These are phyloP conservation scores for Campylomormyrus tamandua DNA, from an alignment of 2,113 vertebrate species.

Conservation along the genomic window DNA sequence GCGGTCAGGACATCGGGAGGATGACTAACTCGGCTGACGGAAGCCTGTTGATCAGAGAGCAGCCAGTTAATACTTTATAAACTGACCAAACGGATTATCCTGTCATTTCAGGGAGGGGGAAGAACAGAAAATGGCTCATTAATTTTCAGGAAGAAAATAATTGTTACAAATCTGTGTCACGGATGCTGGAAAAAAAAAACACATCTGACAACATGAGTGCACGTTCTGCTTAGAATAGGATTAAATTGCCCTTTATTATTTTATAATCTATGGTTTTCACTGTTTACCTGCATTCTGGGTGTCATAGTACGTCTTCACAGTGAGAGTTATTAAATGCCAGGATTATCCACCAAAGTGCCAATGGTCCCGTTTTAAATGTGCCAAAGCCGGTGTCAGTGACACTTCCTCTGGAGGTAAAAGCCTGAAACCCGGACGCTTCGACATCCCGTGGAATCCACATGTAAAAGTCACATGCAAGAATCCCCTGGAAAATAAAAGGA, in stretches of 20 bases:
- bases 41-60: background rate
- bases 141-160: background rate
- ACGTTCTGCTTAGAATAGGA: background rate
- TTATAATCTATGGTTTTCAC: background rate
- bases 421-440: background rate
- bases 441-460: slow-evolving; percentile 3
- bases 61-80: background rate
- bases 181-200: background rate
- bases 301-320: background rate
- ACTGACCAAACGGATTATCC: background rate
- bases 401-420: background rate
- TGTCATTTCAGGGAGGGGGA: background rate
- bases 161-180: background rate
- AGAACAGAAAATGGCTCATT: background rate
- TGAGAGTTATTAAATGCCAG: background rate
- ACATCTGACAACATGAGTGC: background rate
- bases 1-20: background rate
- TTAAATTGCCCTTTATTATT: background rate
- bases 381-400: background rate
- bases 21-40: background rate
- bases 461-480: slow-evolving; percentile 13
- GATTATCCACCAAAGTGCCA: background rate
- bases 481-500: slow-evolving; percentile 14
- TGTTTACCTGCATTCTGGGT: background rate
- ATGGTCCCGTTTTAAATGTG: background rate